These are phyloP conservation scores for Drosophila yakuba DNA, from an alignment of 1,140 invertebrate genomes.

Conservation along the genomic window DNA sequence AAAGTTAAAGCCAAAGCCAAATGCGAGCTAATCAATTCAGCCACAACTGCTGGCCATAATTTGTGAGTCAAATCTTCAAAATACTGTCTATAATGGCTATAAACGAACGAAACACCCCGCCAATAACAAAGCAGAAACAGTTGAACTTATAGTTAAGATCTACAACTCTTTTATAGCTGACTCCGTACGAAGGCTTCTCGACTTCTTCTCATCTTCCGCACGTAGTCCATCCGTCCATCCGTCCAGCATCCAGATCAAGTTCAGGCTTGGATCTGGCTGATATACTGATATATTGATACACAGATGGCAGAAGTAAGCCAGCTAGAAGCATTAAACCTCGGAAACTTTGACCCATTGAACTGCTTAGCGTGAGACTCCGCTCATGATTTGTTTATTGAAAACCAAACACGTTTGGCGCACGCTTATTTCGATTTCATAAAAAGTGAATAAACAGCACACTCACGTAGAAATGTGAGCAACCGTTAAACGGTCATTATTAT, in stretches of 20 bases:
- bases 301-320: slow-evolving; percentile 7
- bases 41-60: slow-evolving; percentile 49
- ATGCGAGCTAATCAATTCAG: slow-evolving; percentile 68
- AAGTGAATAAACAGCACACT: slow-evolving; percentile 23
- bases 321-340: slow-evolving; percentile 41
- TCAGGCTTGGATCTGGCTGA: slow-evolving; percentile 37
- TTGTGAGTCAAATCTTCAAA: slow-evolving; percentile 68
- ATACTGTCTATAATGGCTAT: slow-evolving; percentile 60
- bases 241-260: slow-evolving; percentile 63
- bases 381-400: slow-evolving; percentile 24
- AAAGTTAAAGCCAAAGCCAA: slow-evolving; percentile 35
- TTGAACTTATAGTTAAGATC: slow-evolving; percentile 40
- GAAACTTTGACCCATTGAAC: slow-evolving; percentile 64
- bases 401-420: slow-evolving; percentile 29
- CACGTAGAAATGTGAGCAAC: slow-evolving; percentile 14
- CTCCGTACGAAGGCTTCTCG: slow-evolving; percentile 36
- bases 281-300: not conserved
- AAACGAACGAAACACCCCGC: slow-evolving; percentile 68
- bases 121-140: slow-evolving; percentile 52
- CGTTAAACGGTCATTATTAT: not conserved
- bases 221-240: slow-evolving; percentile 23
- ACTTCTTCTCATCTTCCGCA: slow-evolving; percentile 54
- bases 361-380: slow-evolving; percentile 45
- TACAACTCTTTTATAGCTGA: slow-evolving; percentile 31
- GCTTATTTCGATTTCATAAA: slow-evolving; percentile 41